Evolutionary conservation across 2,797 vertebrate genomes (phyloP), one percentile per base, ranked within the genome.

Genomic region (Semaprochilodus insignis): DNA sequence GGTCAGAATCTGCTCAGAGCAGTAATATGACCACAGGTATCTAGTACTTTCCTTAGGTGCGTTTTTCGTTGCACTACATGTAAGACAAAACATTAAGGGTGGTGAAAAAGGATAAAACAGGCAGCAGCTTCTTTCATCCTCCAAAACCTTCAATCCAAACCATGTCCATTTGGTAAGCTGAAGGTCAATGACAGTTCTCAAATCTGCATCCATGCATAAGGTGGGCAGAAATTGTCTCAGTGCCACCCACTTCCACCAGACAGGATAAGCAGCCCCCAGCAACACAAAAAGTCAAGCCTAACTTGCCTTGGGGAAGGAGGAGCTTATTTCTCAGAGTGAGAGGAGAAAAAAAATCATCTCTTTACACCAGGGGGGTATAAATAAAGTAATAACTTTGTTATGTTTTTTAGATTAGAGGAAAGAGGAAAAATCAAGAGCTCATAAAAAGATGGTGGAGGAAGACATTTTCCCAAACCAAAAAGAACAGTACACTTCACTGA

Each of bases 381-480:
- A 87, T 92, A 88, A 87, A 86, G 78, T 69, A 86, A 80, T 81
- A 86, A 84, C 85, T 60, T 62, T 88, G 74, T 88, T 91, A 77
- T 77, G 83, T 83, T 86, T 85, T 84, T 81, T 84, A 80, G 87
- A 86, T 86, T 82, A 83, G 82, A 85, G 79, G 72, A 83, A 62
- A 84, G 60, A 82, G 65, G 40, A n/a, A 74, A 74, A 88, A 85
- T 77, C 73, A 77, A 79, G 51, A 88, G 78, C 60, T 77, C 27
- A 82, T 59, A 23, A 70, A 85, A 80, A 60, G 59, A 40, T 44
- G 2, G 44, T 44, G 81, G 77, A 48, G 52, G 23, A 63, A 57
- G 72, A n/a, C 27, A 63, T 25, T 52, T 73, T 66, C 48, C 48
- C 54, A 77, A 82, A 75, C 23, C 34, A 74, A 65, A 73, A 77